phyloP scores from a whole-genome alignment of 2,797 vertebrate species.

The Natrix natrix region DNA sequence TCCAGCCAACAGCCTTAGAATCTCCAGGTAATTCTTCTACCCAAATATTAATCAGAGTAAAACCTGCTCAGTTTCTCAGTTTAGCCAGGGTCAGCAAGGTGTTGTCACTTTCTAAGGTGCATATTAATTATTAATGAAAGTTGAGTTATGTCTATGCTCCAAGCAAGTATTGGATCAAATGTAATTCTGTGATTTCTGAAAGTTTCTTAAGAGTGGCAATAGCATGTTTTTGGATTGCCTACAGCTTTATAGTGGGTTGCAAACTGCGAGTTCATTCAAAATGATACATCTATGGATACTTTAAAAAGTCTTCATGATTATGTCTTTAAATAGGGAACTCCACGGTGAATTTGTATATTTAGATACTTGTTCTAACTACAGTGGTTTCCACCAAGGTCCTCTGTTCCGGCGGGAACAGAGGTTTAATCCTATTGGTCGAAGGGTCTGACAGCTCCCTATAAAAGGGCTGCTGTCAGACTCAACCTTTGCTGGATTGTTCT shows the following conservation, averaged over 20 bases:
- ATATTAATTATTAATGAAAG: not conserved
- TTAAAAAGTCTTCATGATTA: not conserved
- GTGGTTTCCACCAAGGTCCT: too few species aligned
- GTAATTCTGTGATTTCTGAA: not conserved
- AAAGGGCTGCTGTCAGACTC: too few species aligned
- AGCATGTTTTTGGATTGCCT: not conserved
- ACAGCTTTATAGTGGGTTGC: not conserved
- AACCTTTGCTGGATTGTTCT: too few species aligned
- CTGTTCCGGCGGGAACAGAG: too few species aligned
- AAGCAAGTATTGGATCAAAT: not conserved
- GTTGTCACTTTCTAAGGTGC: not conserved
- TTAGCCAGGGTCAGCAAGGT: not conserved
- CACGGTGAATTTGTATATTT: not conserved
- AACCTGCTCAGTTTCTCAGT: not conserved
- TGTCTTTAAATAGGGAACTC: not conserved
- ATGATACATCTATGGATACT: not conserved
- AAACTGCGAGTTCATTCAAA: not conserved
- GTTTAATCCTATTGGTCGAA: too few species aligned
- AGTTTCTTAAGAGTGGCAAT: not conserved
- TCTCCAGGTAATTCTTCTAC: not conserved
- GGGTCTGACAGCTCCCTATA: too few species aligned
- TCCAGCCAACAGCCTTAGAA: not conserved
- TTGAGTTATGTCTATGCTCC: not conserved
- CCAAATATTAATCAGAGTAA: not conserved
- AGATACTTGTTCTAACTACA: too few species aligned